Evolutionary conservation across 2,797 vertebrate species (phyloP), one percentile per base, ranked within the genome.

Genomic region (Protosalanx chinensis): DNA sequence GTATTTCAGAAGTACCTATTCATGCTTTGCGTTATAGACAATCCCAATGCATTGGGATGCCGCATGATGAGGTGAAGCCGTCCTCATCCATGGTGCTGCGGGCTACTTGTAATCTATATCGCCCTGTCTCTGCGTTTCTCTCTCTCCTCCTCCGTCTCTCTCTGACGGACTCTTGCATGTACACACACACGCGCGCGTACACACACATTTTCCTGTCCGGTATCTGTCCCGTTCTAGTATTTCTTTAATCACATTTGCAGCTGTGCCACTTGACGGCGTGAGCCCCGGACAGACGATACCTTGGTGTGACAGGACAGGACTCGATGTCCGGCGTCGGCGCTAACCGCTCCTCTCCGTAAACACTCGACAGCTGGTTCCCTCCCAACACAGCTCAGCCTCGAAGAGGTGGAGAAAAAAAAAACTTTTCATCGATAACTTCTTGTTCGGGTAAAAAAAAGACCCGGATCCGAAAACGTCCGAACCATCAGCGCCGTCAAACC

Each of bases 231-330:
- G 80, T 77, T 83, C 76, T 86, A 82, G 59, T 84, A 79, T 87
- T 87, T 85, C 85, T 87, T 89, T 88, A 90, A 91, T 91, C 85
- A 89, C 86, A 86, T 85, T 88, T 88, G 74, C 76, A 79, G 81
- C 78, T 79, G 80, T 74, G 76, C 80, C 77, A 83, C 79, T 75
- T 80, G 75, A 79, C 79, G 60, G 16, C 20, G 70, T 35, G 71
- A 79, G 63, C 57, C 79, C 80, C 71, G 77, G 85, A 80, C 73
- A 87, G 82, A 83, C 81, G 86, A 89, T 87, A 81, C 81, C 23
- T 67, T 18, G 61, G 76, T 80, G 79, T 80, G 70, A 73, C 68
- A 0, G 75, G 67, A 81, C 84, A 76, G 69, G 67, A 79, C 67
- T 62, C 72, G 75, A 79, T 63, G 76, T 64, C 67, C 33, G 3